Evolutionary conservation across 2,797 vertebrate genomes (phyloP).

Genomic region (Strix occidentalis): DNA sequence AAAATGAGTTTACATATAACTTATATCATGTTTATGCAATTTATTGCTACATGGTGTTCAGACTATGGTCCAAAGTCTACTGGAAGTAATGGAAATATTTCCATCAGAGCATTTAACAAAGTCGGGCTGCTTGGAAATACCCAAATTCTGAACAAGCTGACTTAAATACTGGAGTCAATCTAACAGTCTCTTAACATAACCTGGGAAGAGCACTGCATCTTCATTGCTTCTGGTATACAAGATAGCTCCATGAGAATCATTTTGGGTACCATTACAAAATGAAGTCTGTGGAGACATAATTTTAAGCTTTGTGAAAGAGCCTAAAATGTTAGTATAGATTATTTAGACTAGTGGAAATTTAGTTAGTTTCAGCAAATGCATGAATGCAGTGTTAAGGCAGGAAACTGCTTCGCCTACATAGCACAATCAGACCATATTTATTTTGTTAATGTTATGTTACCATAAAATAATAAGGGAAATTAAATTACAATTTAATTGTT

Average conservation of each 20-base stretch:
- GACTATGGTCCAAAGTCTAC: background rate
- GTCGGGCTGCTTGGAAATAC: background rate
- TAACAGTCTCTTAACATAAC: background rate
- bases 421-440: conserved; percentile 31
- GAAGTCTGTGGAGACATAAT: background rate
- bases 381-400: background rate
- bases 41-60: background rate
- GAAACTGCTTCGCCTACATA: background rate
- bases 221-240: background rate
- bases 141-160: background rate
- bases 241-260: background rate
- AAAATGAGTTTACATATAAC: background rate
- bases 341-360: conserved; percentile 34
- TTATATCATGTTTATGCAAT: background rate
- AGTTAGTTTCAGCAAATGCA: background rate
- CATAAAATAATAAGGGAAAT: conserved; percentile 38
- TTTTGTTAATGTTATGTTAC: conserved; percentile 33
- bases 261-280: background rate
- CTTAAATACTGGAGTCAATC: background rate
- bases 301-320: background rate
- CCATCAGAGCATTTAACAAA: background rate
- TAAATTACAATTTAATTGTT: conserved; percentile 37
- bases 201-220: background rate
- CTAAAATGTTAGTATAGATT: background rate
- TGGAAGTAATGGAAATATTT: background rate